Evolutionary conservation across 1,140 invertebrate species (phyloP).

Genomic region (Atta cephalotes): DNA sequence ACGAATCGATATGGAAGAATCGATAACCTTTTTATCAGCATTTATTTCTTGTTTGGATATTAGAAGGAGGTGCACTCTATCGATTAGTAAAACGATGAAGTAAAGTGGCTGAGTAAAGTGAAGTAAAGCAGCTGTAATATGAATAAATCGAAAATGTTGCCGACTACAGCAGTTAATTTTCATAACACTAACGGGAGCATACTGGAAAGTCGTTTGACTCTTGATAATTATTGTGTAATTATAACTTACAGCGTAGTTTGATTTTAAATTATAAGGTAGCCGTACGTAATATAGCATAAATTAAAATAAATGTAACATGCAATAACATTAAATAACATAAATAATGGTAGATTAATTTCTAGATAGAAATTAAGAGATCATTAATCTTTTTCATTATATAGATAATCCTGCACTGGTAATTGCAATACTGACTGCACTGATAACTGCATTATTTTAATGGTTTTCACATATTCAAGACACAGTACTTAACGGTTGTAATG

Average conservation of each 20-base stretch:
- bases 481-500: neutral
- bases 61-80: neutral
- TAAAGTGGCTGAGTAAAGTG: neutral
- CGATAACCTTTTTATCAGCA: neutral
- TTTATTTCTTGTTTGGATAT: neutral
- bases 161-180: neutral
- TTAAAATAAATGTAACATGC: neutral
- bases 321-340: neutral
- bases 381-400: neutral
- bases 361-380: neutral
- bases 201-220: neutral
- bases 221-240: neutral
- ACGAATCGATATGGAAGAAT: neutral
- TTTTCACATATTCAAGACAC: constrained; percentile 1
- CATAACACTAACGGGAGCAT: neutral
- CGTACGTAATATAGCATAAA: neutral
- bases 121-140: neutral
- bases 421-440: neutral
- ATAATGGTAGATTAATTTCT: neutral
- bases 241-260: neutral
- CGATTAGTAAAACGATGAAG: constrained; percentile 13
- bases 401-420: neutral
- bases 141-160: neutral
- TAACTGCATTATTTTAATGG: constrained; percentile 2
- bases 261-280: neutral